Percentiles rank a stretch among this genome's conserved stretches.
Evolutionary conservation across 2,888 invertebrate genomes (phyloP).

Genomic region (Cactoblastis cactorum): DNA sequence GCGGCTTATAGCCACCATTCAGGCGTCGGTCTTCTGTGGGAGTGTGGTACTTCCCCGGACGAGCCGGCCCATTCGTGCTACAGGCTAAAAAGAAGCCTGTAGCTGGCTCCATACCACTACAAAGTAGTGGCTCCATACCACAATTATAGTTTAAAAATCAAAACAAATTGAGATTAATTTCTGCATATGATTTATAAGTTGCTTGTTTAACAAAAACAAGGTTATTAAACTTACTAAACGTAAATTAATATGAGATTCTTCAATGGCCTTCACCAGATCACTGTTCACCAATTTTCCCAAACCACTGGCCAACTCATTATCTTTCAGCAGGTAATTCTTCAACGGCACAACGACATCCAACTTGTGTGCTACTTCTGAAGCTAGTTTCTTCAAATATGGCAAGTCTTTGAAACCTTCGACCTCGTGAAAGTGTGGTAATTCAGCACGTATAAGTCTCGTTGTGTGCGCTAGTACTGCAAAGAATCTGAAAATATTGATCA

Average conservation of each 20-base stretch:
- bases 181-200: too few relatives aligned
- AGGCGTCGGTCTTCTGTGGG: too few relatives aligned
- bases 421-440: constrained; percentile 56
- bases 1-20: too few relatives aligned
- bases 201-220: background rate
- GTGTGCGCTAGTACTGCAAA: constrained; percentile 47
- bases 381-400: constrained; percentile 42
- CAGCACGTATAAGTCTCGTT: constrained; percentile 44
- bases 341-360: constrained; percentile 42
- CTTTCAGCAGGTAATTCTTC: constrained; percentile 33
- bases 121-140: too few relatives aligned
- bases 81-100: too few relatives aligned
- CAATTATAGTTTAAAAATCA: too few relatives aligned
- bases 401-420: constrained; percentile 49
- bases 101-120: too few relatives aligned
- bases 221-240: constrained; percentile 38
- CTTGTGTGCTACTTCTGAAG: constrained; percentile 43
- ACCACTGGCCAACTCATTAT: constrained; percentile 24
- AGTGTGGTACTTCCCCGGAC: too few relatives aligned
- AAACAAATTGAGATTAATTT: too few relatives aligned
- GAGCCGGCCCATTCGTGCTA: too few relatives aligned
- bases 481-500: constrained; percentile 37
- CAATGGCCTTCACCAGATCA: constrained; percentile 34
- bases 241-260: constrained; percentile 45
- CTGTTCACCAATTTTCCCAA: constrained; percentile 28